Conservation (phyloP, 2,888 invertebrate genomes). For the Cephus runcator region DNA sequence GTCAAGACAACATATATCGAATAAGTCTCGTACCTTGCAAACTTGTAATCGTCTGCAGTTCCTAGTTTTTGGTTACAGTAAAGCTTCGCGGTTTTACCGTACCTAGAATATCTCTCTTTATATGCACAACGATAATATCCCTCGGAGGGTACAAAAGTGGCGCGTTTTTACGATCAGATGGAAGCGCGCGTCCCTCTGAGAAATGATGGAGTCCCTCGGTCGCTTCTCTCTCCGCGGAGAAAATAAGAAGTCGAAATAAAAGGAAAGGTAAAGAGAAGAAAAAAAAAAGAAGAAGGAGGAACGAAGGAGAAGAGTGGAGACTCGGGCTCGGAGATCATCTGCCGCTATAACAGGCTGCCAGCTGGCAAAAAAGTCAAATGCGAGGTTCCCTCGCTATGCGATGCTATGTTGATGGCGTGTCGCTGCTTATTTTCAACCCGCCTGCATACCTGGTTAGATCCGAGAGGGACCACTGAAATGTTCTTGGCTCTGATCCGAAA, state of each 20-base stretch:
- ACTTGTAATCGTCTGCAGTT: background rate
- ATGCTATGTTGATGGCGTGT: constrained; percentile 63
- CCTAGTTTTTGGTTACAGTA: background rate
- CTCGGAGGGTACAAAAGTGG: constrained; percentile 42
- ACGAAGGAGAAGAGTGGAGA: constrained; percentile 26
- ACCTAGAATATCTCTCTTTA: constrained; percentile 9
- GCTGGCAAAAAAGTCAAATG: constrained; percentile 64
- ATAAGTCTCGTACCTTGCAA: background rate
- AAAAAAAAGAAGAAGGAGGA: constrained; percentile 17
- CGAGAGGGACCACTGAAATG: constrained; percentile 54
- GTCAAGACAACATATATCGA: background rate
- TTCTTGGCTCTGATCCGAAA: constrained; percentile 59
- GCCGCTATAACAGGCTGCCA: constrained; percentile 63
- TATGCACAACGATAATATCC: constrained; percentile 38
- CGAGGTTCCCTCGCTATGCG: constrained; percentile 54
- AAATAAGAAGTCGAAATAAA: constrained; percentile 38
- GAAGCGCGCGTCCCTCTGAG: constrained; percentile 19
- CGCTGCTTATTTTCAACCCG: constrained; percentile 63
- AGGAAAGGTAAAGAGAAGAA: constrained; percentile 31
- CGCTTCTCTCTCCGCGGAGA: constrained; percentile 26
- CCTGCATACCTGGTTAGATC: constrained; percentile 62
- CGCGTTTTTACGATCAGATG: constrained; percentile 46
- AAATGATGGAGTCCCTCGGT: constrained; percentile 48
- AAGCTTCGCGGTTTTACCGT: background rate
- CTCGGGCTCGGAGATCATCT: constrained; percentile 58